Evolutionary conservation across 2,888 invertebrate species (phyloP).

Genomic region (Linnaemya tessellans): DNA sequence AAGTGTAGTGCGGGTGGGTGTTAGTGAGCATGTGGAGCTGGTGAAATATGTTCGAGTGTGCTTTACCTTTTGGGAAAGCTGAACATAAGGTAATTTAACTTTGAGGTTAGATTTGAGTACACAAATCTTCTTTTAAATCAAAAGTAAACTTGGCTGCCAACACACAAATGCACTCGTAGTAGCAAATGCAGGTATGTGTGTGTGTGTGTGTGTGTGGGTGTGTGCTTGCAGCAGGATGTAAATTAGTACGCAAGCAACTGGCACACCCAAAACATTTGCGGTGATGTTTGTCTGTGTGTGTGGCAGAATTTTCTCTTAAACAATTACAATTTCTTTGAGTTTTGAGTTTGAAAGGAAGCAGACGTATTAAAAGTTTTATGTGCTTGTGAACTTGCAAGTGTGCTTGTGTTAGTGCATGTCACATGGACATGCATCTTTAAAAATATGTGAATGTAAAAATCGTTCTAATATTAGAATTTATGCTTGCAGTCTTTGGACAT

Average conservation of each 20-base stretch:
- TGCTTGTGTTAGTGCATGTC: not conserved
- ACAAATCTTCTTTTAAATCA: constrained; percentile 65
- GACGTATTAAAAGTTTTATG: not conserved
- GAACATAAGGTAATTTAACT: constrained; percentile 57
- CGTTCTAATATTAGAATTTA: not conserved
- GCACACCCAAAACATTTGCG: constrained; percentile 29
- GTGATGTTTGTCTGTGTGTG: constrained; percentile 12
- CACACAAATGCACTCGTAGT: not conserved
- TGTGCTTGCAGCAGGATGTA: not conserved
- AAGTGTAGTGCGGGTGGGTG: not conserved
- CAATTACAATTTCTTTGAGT: constrained; percentile 47
- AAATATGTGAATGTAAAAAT: not conserved
- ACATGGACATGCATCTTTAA: not conserved
- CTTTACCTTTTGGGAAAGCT: constrained; percentile 37
- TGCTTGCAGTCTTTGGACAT: not conserved
- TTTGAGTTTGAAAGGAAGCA: constrained; percentile 18
- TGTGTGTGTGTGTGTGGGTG: not conserved
- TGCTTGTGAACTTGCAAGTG: no score
- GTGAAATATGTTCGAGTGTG: not conserved
- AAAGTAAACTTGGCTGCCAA: constrained; percentile 48
- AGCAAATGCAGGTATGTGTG: not conserved
- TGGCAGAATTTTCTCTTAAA: constrained; percentile 49
- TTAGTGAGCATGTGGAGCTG: not conserved
- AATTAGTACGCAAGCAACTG: not conserved
- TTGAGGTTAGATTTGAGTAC: constrained; percentile 54